phyloP scores from a whole-genome alignment of 2,888 invertebrate species.

The Habrosyne pyritoides region DNA sequence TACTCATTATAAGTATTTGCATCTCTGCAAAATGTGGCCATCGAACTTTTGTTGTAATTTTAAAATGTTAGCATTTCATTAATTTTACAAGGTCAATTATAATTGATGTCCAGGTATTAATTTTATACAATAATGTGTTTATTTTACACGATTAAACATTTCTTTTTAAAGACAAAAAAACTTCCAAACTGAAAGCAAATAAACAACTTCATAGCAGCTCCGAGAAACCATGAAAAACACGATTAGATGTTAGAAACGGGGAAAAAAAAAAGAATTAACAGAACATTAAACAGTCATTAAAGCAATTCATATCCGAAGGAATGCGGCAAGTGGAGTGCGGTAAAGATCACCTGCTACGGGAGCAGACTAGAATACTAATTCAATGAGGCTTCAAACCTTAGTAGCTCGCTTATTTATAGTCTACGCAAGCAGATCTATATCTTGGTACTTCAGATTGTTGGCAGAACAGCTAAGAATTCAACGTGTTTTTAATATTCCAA shows the following conservation, averaged over 20 bases:
- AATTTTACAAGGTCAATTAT: neutral
- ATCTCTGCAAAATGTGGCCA: neutral
- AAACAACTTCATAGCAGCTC: neutral
- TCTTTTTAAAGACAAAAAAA: neutral
- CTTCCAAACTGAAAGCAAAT: neutral
- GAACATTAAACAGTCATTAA: slow-evolving; percentile 28
- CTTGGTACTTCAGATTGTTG: neutral
- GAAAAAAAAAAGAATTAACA: neutral
- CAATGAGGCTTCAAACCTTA: slow-evolving; percentile 15
- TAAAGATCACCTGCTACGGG: slow-evolving; percentile 53
- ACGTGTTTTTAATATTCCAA: neutral
- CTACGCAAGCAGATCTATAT: slow-evolving; percentile 8
- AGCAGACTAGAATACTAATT: slow-evolving; percentile 29
- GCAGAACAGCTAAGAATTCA: neutral
- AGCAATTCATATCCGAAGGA: slow-evolving; percentile 44
- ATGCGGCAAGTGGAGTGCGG: slow-evolving; percentile 56
- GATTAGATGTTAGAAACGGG: neutral
- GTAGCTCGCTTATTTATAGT: slow-evolving; percentile 20
- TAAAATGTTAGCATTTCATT: neutral
- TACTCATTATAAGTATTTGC: neutral
- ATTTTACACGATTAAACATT: neutral
- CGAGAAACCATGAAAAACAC: neutral
- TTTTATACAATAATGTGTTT: no score
- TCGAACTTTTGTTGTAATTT: neutral
- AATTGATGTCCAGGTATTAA: neutral